Evolutionary conservation across 2,797 vertebrate genomes (phyloP).

Genomic region (Adelosebastes latens): DNA sequence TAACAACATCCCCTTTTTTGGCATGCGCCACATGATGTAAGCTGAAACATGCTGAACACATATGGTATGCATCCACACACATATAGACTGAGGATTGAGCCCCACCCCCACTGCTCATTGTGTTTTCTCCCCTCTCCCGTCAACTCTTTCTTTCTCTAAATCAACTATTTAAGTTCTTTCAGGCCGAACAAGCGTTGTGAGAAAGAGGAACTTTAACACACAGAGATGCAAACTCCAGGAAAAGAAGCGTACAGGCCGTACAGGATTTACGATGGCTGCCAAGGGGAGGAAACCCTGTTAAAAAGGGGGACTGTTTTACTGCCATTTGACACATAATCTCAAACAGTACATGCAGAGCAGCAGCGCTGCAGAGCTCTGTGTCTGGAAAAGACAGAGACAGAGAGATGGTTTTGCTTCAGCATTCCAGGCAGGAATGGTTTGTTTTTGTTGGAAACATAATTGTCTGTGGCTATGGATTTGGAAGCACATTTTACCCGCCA

Average conservation of each 20-base stretch:
- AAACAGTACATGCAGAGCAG: constrained; percentile 35
- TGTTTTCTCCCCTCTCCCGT: constrained; percentile 1
- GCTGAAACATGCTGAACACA: constrained; percentile 69
- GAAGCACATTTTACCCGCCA: constrained; percentile 72
- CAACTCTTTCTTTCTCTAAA: constrained; percentile 18
- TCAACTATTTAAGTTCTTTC: not conserved
- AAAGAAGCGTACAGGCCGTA: constrained; percentile 11
- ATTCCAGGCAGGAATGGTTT: constrained; percentile 81
- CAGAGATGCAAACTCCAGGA: constrained; percentile 11
- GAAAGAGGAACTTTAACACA: constrained; percentile 13
- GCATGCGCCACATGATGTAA: constrained; percentile 62
- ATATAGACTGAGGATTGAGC: constrained; percentile 28
- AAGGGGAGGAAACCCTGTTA: constrained; percentile 64
- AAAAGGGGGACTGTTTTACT: constrained; percentile 61
- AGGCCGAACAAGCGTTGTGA: not conserved
- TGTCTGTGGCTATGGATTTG: constrained; percentile 81
- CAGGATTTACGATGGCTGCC: constrained; percentile 54
- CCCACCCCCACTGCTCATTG: constrained; percentile 44
- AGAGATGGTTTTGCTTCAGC: constrained; percentile 74
- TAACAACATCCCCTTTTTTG: constrained; percentile 49
- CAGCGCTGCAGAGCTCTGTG: constrained; percentile 29
- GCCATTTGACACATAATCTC: constrained; percentile 68
- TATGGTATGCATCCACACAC: constrained; percentile 67
- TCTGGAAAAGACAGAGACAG: constrained; percentile 72
- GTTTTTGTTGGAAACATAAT: constrained; percentile 84